Percentiles rank a stretch among this genome's conserved stretches.
Evolutionary conservation across 2,797 vertebrate genomes (phyloP).

Genomic region (Scomberomorus guttatus): DNA sequence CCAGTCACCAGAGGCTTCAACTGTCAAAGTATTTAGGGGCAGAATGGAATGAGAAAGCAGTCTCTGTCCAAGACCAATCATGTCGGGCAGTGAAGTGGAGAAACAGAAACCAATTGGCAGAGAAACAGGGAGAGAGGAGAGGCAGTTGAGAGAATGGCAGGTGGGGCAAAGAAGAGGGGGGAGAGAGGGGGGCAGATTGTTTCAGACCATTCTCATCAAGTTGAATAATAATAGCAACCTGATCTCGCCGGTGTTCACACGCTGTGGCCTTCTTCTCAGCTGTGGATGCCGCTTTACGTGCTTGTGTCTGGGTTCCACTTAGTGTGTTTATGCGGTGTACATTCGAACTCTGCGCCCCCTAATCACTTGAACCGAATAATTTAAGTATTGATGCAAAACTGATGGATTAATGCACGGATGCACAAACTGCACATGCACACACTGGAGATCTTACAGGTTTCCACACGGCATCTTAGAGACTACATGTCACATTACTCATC

Average conservation of each 20-base stretch:
- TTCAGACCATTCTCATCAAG: slow-evolving; percentile 51
- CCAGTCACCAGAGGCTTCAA: slow-evolving; percentile 39
- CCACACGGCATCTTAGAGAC: neutral
- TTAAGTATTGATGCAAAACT: slow-evolving; percentile 30
- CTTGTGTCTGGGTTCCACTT: slow-evolving; percentile 31
- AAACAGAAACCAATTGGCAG: slow-evolving; percentile 38
- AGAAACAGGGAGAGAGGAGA: slow-evolving; percentile 2
- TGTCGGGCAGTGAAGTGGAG: slow-evolving; percentile 34
- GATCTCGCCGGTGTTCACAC: slow-evolving; percentile 64
- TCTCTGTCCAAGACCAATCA: slow-evolving; percentile 28
- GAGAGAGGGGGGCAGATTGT: neutral
- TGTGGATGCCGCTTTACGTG: slow-evolving; percentile 62
- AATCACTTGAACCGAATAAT: slow-evolving; percentile 7
- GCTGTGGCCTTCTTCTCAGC: slow-evolving; percentile 50
- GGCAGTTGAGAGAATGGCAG: slow-evolving; percentile 40
- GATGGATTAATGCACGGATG: neutral
- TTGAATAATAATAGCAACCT: slow-evolving; percentile 67
- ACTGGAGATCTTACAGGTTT: neutral
- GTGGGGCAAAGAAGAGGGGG: neutral
- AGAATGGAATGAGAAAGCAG: slow-evolving; percentile 33
- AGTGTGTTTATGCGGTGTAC: slow-evolving; percentile 19
- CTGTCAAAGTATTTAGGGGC: slow-evolving; percentile 40
- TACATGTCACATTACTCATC: slow-evolving; percentile 3
- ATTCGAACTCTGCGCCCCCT: slow-evolving; percentile 15
- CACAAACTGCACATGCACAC: neutral